These are phyloP conservation scores for Arrhopalites spinosus DNA, from an alignment of 2,888 invertebrate genomes.

Conservation along the genomic window DNA sequence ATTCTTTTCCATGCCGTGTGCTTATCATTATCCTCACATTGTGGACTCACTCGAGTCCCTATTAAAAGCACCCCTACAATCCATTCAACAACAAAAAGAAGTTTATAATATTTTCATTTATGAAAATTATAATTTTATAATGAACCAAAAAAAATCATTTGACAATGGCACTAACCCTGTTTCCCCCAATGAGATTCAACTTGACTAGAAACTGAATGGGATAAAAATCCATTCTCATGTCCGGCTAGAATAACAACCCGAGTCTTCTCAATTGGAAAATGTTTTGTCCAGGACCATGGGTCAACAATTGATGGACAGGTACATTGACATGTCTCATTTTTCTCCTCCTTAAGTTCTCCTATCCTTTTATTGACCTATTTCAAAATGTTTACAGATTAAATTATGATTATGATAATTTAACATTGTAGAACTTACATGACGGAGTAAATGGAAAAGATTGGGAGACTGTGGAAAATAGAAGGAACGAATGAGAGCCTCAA, in stretches of 20 bases:
- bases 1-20: conserved; percentile 20
- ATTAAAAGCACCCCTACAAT: conserved; percentile 21
- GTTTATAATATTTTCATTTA: no score
- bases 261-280: conserved; percentile 12
- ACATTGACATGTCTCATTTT: conserved; percentile 11
- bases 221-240: not conserved
- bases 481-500: conserved; percentile 21
- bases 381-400: not conserved
- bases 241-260: conserved; percentile 15
- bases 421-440: not conserved
- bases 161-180: not conserved
- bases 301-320: not conserved
- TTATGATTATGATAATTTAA: not conserved
- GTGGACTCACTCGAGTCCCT: conserved; percentile 7
- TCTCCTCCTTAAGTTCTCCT: not conserved
- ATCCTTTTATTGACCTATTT: conserved; percentile 17
- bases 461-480: conserved; percentile 27
- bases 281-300: conserved; percentile 22
- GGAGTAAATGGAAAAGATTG: not conserved
- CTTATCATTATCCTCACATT: conserved; percentile 3
- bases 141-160: no score
- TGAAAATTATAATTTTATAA: no score
- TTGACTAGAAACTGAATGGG: not conserved
- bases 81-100: not conserved
- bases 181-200: not conserved